Evolutionary conservation across 2,888 invertebrate species (phyloP), one percentile per base, ranked within the genome.

Genomic region (Tenthredo livida): DNA sequence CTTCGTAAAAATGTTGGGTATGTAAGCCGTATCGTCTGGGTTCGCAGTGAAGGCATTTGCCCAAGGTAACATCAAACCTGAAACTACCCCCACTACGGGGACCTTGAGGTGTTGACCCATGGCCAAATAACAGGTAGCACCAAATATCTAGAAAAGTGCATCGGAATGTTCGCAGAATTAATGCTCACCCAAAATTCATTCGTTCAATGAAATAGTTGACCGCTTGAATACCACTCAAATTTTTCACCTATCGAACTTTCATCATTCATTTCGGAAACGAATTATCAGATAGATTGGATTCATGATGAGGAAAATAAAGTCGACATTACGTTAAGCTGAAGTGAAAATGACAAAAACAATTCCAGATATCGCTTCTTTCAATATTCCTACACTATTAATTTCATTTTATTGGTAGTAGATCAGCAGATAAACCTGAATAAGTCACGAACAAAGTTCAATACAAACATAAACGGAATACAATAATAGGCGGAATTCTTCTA

Each of bases 31-130:
- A 54, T 89, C 90, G 6, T 84, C 77, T 0, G 89, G 88, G 82
- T 88, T 90, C 2, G 88, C 90, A 25, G 88, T 73, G 5, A 86
- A 61, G 1, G 86, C 61, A 61, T 88, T 83, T 9, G 88, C 33
- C 89, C 88, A 89, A 0, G 89, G 85, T 58, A 85, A 84, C 12
- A 88, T 86, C 1, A 86, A 7, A 2, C 85, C 65, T 0, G 90
- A 85, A 5, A 85, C n/a, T 0, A 87, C n/a, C 1, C 86, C 86
- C 37, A 89, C 86, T 9, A 89, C 87, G 0, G 90, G 90, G 6
- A 88, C 86, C 0, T 91, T 90, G 3, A 90, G 61, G 2, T 87
- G 77, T 7, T 87, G 84, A 5, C 90, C 91, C 37, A 92, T 86
- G 9, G 89, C 90, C 10, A 90, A 73, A 58, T 85, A 92, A 85